Percentiles rank a stretch among this genome's conserved stretches.
Conservation (phyloP, 2,113 vertebrate genomes). For the Seriola aureovittata region DNA sequence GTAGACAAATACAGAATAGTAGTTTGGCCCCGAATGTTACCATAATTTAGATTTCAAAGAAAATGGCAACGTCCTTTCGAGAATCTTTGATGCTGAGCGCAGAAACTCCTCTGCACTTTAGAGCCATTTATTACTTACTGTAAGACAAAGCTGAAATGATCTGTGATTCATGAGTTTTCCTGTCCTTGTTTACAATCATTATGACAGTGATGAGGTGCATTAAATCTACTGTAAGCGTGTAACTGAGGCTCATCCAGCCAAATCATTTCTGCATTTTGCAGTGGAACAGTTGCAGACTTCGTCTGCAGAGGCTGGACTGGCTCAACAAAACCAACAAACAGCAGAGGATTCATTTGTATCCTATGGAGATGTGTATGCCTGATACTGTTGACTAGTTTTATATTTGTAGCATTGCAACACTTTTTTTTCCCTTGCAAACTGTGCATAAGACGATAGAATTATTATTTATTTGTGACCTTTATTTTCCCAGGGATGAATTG, state of each 20-base stretch:
- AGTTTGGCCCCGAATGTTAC: not conserved
- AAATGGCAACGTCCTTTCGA: not conserved
- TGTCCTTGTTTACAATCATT: slow-evolving; percentile 4
- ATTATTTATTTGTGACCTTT: slow-evolving; percentile 1
- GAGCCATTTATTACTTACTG: not conserved
- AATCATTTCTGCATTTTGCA: not conserved
- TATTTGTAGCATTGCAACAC: not conserved
- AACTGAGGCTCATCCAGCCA: not conserved
- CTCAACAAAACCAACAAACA: not conserved
- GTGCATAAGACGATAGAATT: not conserved
- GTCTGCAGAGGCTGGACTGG: not conserved
- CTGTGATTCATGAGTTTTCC: not conserved
- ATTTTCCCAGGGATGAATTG: not conserved
- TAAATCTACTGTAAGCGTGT: slow-evolving; percentile 2
- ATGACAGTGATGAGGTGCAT: slow-evolving; percentile 14
- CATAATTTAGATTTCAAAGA: not conserved
- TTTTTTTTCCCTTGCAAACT: not conserved
- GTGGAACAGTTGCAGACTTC: not conserved
- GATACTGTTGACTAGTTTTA: not conserved
- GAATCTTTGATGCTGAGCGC: not conserved
- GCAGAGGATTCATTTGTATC: not conserved
- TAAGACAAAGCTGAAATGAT: not conserved
- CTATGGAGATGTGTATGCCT: not conserved
- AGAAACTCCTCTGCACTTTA: not conserved
- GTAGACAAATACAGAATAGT: not conserved